Evolutionary conservation across 2,113 vertebrate species (phyloP), one percentile per base, ranked within the genome.

Genomic region (Paraplagusia blochii): DNA sequence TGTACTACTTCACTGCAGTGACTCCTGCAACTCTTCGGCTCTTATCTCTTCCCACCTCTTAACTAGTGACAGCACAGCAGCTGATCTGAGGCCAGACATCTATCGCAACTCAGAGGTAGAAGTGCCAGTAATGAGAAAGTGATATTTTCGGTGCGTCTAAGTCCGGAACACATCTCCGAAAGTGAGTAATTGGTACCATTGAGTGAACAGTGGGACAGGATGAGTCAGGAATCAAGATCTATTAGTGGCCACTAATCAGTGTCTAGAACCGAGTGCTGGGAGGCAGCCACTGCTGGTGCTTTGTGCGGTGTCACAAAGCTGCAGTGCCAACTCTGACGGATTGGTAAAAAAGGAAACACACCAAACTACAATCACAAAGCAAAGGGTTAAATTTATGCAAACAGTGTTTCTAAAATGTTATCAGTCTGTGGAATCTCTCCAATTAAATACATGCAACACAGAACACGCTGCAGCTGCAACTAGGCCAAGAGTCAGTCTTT

Each of bases 131-230:
- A 80, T 81, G 63, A 73, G 53, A 69, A 79, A 63, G 75, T 63
- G 61, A 63, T 84, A 80, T 82, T 79, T 84, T 54, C 47, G 68
- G 74, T 74, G 52, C 0, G 44, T 49, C 59, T 67, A 42, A 67
- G 69, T 29, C 11, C 45, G 2, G 68, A 50, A 58, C 56, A 14
- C 19, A 43, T 74, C 67, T 29, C 35, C 72, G 76, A 75, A 79
- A 72, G 77, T 79, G 83, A 85, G 73, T 84, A 81, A 87, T 77
- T 66, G 69, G 62, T 79, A 66, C 74, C 76, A 79, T 43, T 71
- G 65, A 80, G 58, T 59, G 76, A 85, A 69, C 72, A 66, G 59
- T 55, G 66, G 74, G 67, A 63, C 67, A 17, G 70, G 74, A 78
- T 76, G 79, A 77, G 76, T 83, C 74, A 83, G 67, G 69, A 74